Evolutionary conservation across 2,888 invertebrate species (phyloP).

Genomic region (Salpingus planirostris): DNA sequence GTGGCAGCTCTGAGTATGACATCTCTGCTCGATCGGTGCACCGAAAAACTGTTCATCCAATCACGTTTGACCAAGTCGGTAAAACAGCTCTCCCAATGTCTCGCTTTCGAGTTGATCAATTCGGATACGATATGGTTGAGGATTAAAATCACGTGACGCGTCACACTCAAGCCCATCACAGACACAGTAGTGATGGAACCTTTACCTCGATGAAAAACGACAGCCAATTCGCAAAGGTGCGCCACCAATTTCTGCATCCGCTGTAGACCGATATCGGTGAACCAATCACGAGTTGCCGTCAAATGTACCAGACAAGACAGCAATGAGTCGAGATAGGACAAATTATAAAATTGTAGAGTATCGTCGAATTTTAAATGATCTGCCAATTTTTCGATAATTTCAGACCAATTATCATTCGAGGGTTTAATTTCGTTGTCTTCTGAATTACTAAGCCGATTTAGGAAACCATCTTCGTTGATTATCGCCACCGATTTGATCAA

Average conservation of each 20-base stretch:
- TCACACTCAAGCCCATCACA: conserved; percentile 50
- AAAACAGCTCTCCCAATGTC: conserved; percentile 37
- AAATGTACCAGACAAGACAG: conserved; percentile 44
- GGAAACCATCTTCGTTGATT: too few relatives aligned
- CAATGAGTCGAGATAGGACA: conserved; percentile 46
- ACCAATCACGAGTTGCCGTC: conserved; percentile 44
- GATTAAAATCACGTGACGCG: conserved; percentile 45
- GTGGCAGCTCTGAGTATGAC: conserved; percentile 46
- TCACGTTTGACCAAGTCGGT: conserved; percentile 24
- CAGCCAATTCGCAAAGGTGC: conserved; percentile 43
- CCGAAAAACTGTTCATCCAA: conserved; percentile 38
- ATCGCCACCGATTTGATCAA: too few relatives aligned
- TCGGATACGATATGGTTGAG: conserved; percentile 47
- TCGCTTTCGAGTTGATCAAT: conserved; percentile 41
- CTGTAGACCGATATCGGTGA: conserved; percentile 27
- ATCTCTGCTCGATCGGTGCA: conserved; percentile 45
- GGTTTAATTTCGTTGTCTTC: too few relatives aligned
- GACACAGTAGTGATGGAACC: conserved; percentile 44
- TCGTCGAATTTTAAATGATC: conserved; percentile 45
- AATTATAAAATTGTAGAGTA: conserved; percentile 48
- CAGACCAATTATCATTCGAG: too few relatives aligned
- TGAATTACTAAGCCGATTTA: too few relatives aligned
- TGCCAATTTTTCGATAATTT: conserved; percentile 43
- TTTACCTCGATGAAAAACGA: conserved; percentile 45
- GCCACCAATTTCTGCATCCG: conserved; percentile 38